Conservation (phyloP, 2,888 invertebrate genomes). For the Drosophila hamatofila region DNA sequence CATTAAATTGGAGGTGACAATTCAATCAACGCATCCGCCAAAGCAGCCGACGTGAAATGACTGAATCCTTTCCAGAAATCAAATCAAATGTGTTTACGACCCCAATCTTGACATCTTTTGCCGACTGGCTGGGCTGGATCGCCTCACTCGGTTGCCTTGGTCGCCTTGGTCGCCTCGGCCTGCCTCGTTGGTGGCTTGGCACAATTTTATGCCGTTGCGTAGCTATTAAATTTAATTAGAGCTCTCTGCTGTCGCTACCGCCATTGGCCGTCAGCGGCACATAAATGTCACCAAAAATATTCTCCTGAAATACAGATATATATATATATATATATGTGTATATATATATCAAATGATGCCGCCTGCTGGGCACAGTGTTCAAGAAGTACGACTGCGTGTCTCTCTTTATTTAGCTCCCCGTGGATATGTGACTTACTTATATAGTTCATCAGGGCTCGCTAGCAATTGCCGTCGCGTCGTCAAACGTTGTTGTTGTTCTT, state of each 20-base stretch:
- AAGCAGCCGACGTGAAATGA: constrained; percentile 50
- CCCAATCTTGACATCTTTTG: constrained; percentile 23
- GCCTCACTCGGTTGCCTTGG: too few relatives aligned
- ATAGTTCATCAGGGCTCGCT: constrained; percentile 41
- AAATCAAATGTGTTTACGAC: constrained; percentile 80
- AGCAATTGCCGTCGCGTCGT: constrained; percentile 38
- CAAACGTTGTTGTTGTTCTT: constrained; percentile 44
- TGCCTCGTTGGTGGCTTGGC: constrained; percentile 67
- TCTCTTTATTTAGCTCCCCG: constrained; percentile 61
- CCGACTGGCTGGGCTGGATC: not conserved
- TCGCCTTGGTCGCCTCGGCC: not conserved
- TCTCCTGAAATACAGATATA: constrained; percentile 58
- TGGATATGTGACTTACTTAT: constrained; percentile 39
- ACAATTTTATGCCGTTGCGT: constrained; percentile 65
- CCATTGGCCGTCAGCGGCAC: constrained; percentile 63
- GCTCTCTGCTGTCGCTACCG: constrained; percentile 64
- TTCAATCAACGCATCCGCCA: constrained; percentile 76
- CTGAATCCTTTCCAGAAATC: constrained; percentile 74
- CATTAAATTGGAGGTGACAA: constrained; percentile 78
- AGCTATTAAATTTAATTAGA: constrained; percentile 82
- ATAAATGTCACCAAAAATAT: constrained; percentile 81
- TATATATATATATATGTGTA: not conserved
- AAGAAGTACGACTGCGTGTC: constrained; percentile 14
- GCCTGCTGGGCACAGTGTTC: constrained; percentile 23
- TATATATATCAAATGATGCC: constrained; percentile 38